phyloP scores from a whole-genome alignment of 2,113 vertebrate genomes.

The Arothron firmamentum region DNA sequence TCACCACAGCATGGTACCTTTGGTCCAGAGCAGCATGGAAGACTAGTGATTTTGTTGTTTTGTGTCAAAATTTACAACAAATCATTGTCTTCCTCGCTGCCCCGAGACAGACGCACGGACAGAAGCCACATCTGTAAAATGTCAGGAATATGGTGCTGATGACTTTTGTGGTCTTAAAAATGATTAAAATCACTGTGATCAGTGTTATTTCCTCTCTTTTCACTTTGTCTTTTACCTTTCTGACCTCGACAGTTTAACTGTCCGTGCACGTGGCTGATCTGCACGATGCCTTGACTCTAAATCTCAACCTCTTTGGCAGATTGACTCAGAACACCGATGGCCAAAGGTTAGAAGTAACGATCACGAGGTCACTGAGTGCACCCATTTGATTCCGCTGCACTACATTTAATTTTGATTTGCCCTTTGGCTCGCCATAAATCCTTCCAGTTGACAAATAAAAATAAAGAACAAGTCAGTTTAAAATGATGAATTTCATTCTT shows the following conservation, averaged over 20 bases:
- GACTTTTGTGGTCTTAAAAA: neutral
- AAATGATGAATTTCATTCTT: slow-evolving; percentile 17
- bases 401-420: slow-evolving; percentile 24
- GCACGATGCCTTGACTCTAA: no score
- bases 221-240: neutral
- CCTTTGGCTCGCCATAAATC: slow-evolving; percentile 11
- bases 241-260: neutral
- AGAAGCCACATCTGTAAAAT: neutral
- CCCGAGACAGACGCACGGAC: slow-evolving; percentile 45
- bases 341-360: slow-evolving; percentile 32
- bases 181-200: no score
- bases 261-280: neutral
- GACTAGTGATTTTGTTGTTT: slow-evolving; percentile 85
- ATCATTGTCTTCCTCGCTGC: slow-evolving; percentile 73
- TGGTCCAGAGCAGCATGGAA: slow-evolving; percentile 71
- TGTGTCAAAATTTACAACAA: slow-evolving; percentile 68
- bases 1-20: neutral
- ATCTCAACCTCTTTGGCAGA: slow-evolving; percentile 1
- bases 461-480: slow-evolving; percentile 7
- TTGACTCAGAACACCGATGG: slow-evolving; percentile 24
- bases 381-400: slow-evolving; percentile 8
- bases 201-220: neutral
- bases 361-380: slow-evolving; percentile 4
- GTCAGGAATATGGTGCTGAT: neutral
- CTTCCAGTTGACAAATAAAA: neutral